Conservation (phyloP, 2,888 invertebrate species). For the Pseudococcus viburni region DNA sequence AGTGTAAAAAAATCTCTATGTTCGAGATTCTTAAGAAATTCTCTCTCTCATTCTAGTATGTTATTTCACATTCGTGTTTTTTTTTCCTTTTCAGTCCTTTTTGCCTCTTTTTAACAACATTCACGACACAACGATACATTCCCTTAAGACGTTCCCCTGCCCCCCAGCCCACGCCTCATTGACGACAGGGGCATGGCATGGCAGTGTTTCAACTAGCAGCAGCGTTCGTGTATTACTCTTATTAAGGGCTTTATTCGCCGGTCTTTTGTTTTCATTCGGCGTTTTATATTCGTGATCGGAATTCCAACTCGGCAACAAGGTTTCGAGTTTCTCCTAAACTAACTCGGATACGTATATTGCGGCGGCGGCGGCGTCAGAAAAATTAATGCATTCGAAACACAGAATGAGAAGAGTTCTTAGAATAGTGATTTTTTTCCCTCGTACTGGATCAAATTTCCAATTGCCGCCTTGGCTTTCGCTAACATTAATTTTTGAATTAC, state of each 20-base stretch:
- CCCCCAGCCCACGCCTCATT: background rate
- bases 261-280: constrained; percentile 54
- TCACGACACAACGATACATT: constrained; percentile 50
- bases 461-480: background rate
- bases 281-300: constrained; percentile 54
- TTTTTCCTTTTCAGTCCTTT: background rate
- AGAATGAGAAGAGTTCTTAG: background rate
- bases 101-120: background rate
- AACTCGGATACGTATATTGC: background rate
- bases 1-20: background rate
- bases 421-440: background rate
- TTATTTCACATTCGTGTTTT: background rate
- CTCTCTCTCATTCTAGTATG: background rate
- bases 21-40: background rate
- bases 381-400: constrained; percentile 43
- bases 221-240: background rate
- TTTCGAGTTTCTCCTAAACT: background rate
- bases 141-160: background rate
- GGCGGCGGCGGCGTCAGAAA: background rate
- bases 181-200: background rate
- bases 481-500: constrained; percentile 39
- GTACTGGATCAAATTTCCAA: background rate
- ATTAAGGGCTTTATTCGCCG: constrained; percentile 36
- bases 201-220: constrained; percentile 9
- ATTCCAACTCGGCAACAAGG: background rate